Conservation (phyloP, 2,797 vertebrate genomes). For the Mormyrus proboscirostris region DNA sequence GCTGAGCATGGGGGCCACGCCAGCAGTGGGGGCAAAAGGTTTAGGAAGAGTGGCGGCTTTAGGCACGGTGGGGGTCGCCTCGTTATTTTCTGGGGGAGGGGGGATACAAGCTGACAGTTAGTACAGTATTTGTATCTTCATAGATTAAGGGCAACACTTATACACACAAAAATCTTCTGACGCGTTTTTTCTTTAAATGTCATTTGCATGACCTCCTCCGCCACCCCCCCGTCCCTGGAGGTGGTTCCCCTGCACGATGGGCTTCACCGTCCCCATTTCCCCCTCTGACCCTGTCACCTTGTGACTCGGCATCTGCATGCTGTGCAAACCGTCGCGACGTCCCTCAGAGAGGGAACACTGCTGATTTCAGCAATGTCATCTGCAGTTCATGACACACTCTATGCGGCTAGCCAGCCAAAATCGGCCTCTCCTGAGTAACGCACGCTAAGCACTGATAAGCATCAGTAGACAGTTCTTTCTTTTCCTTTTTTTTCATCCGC, state of each 20-base stretch:
- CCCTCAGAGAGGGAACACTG: background rate
- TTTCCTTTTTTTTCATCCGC: background rate
- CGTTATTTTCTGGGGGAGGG: conserved; percentile 39
- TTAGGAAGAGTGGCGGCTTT: conserved; percentile 28
- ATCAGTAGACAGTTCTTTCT: background rate
- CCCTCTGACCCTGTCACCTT: background rate
- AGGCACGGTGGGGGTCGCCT: conserved; percentile 8
- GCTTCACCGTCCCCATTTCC: background rate
- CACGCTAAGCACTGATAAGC: background rate
- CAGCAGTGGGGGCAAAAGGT: conserved; percentile 22
- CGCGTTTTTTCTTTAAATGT: background rate
- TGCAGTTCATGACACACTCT: background rate
- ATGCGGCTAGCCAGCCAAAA: background rate
- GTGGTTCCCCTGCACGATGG: background rate
- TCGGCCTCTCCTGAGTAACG: background rate
- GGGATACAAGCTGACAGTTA: conserved; percentile 28
- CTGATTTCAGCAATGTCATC: conserved; percentile 14
- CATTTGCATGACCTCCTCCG: background rate
- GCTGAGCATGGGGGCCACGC: background rate
- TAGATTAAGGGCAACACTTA: background rate
- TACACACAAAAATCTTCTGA: background rate
- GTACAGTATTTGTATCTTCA: background rate
- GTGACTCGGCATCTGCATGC: background rate
- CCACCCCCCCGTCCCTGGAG: background rate
- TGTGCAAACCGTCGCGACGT: background rate